Evolutionary conservation across 2,888 invertebrate species (phyloP).

Genomic region (Agrypnus murinus): DNA sequence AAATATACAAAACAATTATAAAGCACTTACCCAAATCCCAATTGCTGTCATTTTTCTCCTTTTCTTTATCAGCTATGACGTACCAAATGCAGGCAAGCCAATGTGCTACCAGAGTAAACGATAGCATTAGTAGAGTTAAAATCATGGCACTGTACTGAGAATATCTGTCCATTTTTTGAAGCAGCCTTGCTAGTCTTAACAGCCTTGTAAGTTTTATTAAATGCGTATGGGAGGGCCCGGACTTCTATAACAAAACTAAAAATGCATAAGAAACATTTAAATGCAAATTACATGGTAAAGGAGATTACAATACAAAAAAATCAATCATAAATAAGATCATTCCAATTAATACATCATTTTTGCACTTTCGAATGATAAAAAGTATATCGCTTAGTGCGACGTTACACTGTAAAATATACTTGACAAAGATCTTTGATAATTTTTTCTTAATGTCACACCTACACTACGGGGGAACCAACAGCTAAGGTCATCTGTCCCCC

Average conservation of each 20-base stretch:
- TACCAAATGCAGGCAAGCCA: slow-evolving; percentile 99
- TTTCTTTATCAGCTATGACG: slow-evolving; percentile 93
- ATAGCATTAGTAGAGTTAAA: slow-evolving; percentile 93
- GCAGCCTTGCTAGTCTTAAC: slow-evolving; percentile 88
- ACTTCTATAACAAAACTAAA: slow-evolving; percentile 45
- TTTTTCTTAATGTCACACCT: too few relatives aligned
- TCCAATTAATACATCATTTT: too few relatives aligned
- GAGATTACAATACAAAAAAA: too few relatives aligned
- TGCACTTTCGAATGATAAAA: too few relatives aligned
- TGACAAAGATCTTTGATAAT: too few relatives aligned
- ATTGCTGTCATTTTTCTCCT: slow-evolving; percentile 77
- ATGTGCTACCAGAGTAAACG: slow-evolving; percentile 94
- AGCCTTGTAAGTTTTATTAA: slow-evolving; percentile 94
- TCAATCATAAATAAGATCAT: too few relatives aligned
- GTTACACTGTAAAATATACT: too few relatives aligned
- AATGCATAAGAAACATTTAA: slow-evolving; percentile 14
- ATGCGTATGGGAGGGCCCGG: slow-evolving; percentile 71
- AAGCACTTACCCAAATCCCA: slow-evolving; percentile 92
- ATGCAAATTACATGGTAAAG: too few relatives aligned
- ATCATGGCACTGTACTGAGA: slow-evolving; percentile 97
- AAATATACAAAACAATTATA: too few relatives aligned
- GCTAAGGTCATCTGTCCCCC: too few relatives aligned
- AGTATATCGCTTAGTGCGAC: too few relatives aligned
- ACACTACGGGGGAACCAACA: too few relatives aligned
- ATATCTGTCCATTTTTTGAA: slow-evolving; percentile 97